phyloP scores from a whole-genome alignment of 2,113 vertebrate genomes.

The Nibea albiflora region DNA sequence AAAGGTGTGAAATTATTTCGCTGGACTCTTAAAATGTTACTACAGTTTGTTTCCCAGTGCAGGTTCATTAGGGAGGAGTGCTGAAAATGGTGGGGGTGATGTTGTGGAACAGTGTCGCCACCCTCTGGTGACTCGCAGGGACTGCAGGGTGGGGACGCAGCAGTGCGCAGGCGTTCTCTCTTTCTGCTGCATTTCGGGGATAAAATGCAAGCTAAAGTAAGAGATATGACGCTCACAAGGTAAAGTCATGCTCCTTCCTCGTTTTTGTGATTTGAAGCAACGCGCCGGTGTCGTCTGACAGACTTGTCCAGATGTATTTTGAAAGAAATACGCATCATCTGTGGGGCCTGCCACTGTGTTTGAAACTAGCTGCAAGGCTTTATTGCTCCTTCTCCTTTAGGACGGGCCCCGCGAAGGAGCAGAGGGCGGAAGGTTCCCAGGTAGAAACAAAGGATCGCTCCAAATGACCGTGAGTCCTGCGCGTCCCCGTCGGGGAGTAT shows the following conservation, averaged over 20 bases:
- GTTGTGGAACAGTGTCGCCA: slow-evolving; percentile 89
- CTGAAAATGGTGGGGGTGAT: slow-evolving; percentile 24
- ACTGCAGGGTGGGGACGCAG: slow-evolving; percentile 32
- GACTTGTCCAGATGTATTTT: not conserved
- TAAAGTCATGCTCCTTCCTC: not conserved
- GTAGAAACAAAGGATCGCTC: slow-evolving; percentile 84
- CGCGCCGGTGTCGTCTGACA: not conserved
- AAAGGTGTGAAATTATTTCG: slow-evolving; percentile 72
- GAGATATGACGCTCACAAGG: not conserved
- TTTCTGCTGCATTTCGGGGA: not conserved
- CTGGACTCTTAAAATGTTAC: slow-evolving; percentile 64
- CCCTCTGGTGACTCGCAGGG: slow-evolving; percentile 67
- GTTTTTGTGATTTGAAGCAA: slow-evolving; percentile 3
- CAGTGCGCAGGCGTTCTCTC: slow-evolving; percentile 14
- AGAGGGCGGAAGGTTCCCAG: slow-evolving; percentile 81
- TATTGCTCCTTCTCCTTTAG: slow-evolving; percentile 83
- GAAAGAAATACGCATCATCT: not conserved
- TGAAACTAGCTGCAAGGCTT: slow-evolving; percentile 50
- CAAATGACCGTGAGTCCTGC: slow-evolving; percentile 84
- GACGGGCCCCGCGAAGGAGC: slow-evolving; percentile 84
- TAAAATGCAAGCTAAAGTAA: not conserved
- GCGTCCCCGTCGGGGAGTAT: slow-evolving; percentile 79
- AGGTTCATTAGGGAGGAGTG: slow-evolving; percentile 43
- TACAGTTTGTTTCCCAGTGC: slow-evolving; percentile 35
- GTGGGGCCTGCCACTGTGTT: slow-evolving; percentile 27